Conservation (phyloP, 1,140 invertebrate species). For the Scaptomyza hsui region DNA sequence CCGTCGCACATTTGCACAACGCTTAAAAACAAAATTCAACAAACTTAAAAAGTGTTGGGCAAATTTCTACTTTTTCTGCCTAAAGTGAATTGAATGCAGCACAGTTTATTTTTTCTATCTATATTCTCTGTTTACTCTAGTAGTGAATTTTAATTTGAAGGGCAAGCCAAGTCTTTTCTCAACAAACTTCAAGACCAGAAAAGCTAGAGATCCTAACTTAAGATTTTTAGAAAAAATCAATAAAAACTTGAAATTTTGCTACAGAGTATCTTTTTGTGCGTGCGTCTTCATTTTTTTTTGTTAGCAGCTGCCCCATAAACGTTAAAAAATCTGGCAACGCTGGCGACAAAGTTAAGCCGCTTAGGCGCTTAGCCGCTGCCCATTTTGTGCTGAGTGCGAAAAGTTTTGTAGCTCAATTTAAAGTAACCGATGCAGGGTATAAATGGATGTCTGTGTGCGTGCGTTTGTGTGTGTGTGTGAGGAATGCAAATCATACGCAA, state of each 20-base stretch:
- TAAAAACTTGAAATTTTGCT: background rate
- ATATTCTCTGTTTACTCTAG: background rate
- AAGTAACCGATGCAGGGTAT: conserved; percentile 42
- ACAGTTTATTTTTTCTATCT: background rate
- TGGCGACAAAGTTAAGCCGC: conserved; percentile 73
- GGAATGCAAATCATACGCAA: conserved; percentile 71
- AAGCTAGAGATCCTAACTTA: too few species aligned
- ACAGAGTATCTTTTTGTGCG: background rate
- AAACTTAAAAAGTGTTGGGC: conserved; percentile 51
- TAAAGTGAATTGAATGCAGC: conserved; percentile 8
- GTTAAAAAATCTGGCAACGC: conserved; percentile 59
- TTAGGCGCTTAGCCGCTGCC: conserved; percentile 66
- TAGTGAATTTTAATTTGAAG: background rate
- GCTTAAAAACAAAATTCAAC: conserved; percentile 24
- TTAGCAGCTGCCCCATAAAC: conserved; percentile 37
- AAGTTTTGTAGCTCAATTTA: conserved; percentile 52
- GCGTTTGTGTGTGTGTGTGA: conserved; percentile 10
- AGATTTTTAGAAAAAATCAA: background rate
- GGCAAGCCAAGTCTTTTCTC: too few species aligned
- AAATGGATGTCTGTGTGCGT: conserved; percentile 10
- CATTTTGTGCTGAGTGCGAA: conserved; percentile 70
- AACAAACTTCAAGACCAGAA: too few species aligned
- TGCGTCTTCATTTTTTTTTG: conserved; percentile 4
- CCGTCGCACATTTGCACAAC: conserved; percentile 31
- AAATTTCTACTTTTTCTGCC: conserved; percentile 5